Percentiles rank a stretch among this genome's conserved stretches.
phyloP scores from a whole-genome alignment of 2,113 vertebrate genomes.

The Progne subis region DNA sequence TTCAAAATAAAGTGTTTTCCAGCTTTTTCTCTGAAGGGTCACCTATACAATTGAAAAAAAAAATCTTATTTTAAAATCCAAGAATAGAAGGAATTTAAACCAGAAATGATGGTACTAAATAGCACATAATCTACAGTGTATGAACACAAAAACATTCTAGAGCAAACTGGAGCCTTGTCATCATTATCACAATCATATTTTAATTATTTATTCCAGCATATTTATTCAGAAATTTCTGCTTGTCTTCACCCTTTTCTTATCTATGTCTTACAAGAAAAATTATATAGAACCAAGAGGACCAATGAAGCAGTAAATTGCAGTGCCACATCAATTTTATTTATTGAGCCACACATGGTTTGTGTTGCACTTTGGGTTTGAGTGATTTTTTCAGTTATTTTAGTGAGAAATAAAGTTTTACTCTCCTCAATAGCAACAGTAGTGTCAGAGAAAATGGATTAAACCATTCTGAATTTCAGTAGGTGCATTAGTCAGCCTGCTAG shows the following conservation, averaged over 20 bases:
- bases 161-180: background rate
- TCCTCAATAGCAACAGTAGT: background rate
- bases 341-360: background rate
- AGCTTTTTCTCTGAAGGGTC: slow-evolving; percentile 22
- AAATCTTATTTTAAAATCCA: slow-evolving; percentile 14
- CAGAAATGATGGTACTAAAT: background rate
- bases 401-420: background rate
- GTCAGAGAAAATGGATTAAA: background rate
- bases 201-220: background rate
- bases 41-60: background rate
- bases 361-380: background rate
- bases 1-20: slow-evolving; percentile 52
- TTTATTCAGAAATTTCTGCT: background rate
- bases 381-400: background rate
- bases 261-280: background rate
- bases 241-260: background rate
- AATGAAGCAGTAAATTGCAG: background rate
- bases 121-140: background rate
- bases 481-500: background rate
- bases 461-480: background rate
- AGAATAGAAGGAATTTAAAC: slow-evolving; percentile 19
- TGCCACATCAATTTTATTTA: background rate
- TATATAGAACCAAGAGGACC: background rate
- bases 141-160: background rate
- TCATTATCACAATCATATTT: background rate